Evolutionary conservation across 2,113 vertebrate species (phyloP), one percentile per base, ranked within the genome.

Genomic region (Orientallactaga bullata): DNA sequence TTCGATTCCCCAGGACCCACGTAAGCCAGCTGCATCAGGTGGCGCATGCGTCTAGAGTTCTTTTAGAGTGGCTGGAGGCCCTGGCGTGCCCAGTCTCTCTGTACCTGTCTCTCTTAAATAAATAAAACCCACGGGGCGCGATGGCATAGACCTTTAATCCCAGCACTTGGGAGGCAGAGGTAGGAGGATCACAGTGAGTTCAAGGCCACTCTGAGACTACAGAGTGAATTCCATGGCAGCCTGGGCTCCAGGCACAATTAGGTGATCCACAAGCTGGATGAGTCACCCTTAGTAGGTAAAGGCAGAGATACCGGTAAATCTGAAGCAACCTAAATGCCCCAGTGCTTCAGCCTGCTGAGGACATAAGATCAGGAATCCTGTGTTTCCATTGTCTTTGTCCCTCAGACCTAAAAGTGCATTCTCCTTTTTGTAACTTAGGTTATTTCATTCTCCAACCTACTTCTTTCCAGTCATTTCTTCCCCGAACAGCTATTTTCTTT

Each of bases 401-500:
- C 66, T 92, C 74, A 68, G 35, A 60, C 42, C 68, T 58, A 78
- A 91, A 47, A n/a, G 39, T 63, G 66, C 21, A 55, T 68, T 84
- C 13, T 94, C 87, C 26, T 61, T 78, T 87, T 84, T 28, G 73
- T 80, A 68, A 58, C 10, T 35, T 79, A 17, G 32, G 73, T 81
- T 26, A 20, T 90, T 90, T 90, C 61, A 74, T 95, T 30, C 55
- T 61, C 35, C 35, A n/a, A 47, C 51, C 82, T 82, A 68, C 2
- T 78, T 92, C 58, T 72, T 76, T 80, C 65, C 71, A 85, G 85
- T 65, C 55, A 85, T 85, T 95, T 91, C 18, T 73, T 63, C 18
- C 32, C 4, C 26, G 12, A 88, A 63, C 82, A 79, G 55, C 35
- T 55, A 16, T 81, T 84, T 69, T 73, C 78, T 78, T 96, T 89